A percentile compares a stretch with the other conserved stretches of the same genome.
Evolutionary conservation across 2,113 vertebrate species (phyloP).

Genomic region (Lanius ludovicianus): DNA sequence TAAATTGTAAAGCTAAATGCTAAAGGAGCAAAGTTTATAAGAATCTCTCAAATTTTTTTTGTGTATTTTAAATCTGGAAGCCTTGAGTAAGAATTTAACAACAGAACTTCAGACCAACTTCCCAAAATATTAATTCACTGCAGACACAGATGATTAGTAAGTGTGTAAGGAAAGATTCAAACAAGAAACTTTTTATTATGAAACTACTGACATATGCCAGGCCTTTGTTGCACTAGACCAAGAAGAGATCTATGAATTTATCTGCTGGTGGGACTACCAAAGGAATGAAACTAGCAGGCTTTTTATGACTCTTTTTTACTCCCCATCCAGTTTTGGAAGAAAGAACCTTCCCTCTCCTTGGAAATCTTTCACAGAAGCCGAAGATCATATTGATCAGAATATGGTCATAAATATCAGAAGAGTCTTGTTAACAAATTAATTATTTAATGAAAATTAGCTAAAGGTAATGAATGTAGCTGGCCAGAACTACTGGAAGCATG

Average conservation of each 20-base stretch:
- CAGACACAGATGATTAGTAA: not conserved
- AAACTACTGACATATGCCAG: not conserved
- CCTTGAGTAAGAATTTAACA: not conserved
- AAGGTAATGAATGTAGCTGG: not conserved
- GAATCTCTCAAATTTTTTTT: not conserved
- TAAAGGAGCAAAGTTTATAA: not conserved
- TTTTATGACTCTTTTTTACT: not conserved
- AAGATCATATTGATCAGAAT: not conserved
- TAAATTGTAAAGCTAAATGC: not conserved
- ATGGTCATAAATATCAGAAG: not conserved
- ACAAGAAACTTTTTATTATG: not conserved
- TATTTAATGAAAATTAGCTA: not conserved
- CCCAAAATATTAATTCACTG: not conserved
- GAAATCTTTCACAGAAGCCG: not conserved
- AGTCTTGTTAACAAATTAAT: not conserved
- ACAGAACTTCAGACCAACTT: not conserved
- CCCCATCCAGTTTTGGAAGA: not conserved
- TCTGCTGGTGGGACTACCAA: not conserved
- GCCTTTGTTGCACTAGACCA: not conserved
- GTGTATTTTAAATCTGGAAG: not conserved
- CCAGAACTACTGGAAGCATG: not conserved
- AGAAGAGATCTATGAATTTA: not conserved
- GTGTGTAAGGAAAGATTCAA: not conserved
- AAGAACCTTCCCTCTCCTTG: accelerated
- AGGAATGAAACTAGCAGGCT: not conserved